phyloP scores from a whole-genome alignment of 2,888 invertebrate genomes.

The Ennomos quercinarius region DNA sequence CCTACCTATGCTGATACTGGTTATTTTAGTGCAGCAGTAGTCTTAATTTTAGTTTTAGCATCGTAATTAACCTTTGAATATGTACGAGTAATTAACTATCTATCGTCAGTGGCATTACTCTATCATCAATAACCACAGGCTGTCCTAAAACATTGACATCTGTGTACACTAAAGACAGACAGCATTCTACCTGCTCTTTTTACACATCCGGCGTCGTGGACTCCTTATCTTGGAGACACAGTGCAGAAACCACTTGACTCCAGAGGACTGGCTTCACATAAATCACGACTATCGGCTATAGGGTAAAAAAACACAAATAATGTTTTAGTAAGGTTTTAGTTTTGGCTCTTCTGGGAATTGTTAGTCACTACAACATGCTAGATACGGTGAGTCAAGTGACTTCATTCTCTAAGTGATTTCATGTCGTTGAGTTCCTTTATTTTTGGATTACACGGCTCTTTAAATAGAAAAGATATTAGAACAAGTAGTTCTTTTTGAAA shows the following conservation, averaged over 20 bases:
- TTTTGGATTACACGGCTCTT: not conserved
- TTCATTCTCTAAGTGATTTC: not conserved
- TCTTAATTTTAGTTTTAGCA: not conserved
- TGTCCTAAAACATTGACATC: slow-evolving; percentile 5
- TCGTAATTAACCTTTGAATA: too few relatives aligned
- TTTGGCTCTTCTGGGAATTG: slow-evolving; percentile 18
- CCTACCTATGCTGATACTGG: too few relatives aligned
- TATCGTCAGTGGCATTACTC: too few relatives aligned
- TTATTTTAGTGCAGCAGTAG: too few relatives aligned
- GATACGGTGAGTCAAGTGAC: slow-evolving; percentile 8
- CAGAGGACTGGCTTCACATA: slow-evolving; percentile 15
- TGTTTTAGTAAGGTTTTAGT: slow-evolving; percentile 8
- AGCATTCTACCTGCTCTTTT: slow-evolving; percentile 18
- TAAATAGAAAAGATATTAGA: too few relatives aligned
- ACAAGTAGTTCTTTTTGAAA: too few relatives aligned
- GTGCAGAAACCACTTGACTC: slow-evolving; percentile 23
- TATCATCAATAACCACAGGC: not conserved
- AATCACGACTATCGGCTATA: slow-evolving; percentile 20
- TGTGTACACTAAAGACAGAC: slow-evolving; percentile 9
- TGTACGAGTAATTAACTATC: too few relatives aligned
- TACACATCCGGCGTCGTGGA: slow-evolving; percentile 12
- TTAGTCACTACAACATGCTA: slow-evolving; percentile 17
- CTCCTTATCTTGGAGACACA: slow-evolving; percentile 15
- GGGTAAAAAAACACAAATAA: slow-evolving; percentile 29
- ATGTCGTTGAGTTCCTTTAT: not conserved